Percentiles rank a stretch among this genome's conserved stretches.
phyloP scores from a whole-genome alignment of 1,140 invertebrate species.

The Apocrypta bakeri region DNA sequence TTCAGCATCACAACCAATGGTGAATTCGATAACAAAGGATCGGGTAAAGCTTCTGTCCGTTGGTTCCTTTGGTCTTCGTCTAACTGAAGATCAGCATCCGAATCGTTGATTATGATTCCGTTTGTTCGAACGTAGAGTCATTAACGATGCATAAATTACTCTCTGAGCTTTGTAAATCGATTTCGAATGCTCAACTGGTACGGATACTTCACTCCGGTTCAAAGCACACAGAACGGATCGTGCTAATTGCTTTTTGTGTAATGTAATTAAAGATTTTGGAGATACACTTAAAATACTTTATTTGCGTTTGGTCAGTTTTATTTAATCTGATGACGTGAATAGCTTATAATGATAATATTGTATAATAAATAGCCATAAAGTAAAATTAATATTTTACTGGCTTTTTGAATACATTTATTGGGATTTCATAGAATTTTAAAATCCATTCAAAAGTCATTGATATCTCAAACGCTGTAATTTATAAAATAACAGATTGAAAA shows the following conservation, averaged over 20 bases:
- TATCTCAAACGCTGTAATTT: neutral
- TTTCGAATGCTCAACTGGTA: neutral
- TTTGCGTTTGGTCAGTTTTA: too few relatives aligned
- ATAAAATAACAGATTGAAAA: neutral
- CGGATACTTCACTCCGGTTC: neutral
- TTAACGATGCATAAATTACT: slow-evolving; percentile 1
- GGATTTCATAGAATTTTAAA: neutral
- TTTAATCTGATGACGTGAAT: too few relatives aligned
- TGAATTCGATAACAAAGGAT: neutral
- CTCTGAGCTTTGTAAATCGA: neutral
- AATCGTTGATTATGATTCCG: slow-evolving; percentile 10
- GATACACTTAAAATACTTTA: too few relatives aligned
- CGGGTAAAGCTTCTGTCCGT: too few relatives aligned
- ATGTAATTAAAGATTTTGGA: too few relatives aligned
- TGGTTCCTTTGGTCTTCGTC: neutral
- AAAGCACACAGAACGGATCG: neutral
- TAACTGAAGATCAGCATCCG: neutral
- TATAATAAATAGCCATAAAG: neutral
- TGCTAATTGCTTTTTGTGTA: too few relatives aligned
- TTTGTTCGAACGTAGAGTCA: neutral
- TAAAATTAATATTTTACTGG: neutral
- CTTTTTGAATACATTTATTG: neutral
- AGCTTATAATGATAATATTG: too few relatives aligned
- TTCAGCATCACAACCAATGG: neutral
- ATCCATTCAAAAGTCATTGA: neutral